These are phyloP conservation scores for Manduca sexta DNA, from an alignment of 1,140 invertebrate species.

Conservation along the genomic window DNA sequence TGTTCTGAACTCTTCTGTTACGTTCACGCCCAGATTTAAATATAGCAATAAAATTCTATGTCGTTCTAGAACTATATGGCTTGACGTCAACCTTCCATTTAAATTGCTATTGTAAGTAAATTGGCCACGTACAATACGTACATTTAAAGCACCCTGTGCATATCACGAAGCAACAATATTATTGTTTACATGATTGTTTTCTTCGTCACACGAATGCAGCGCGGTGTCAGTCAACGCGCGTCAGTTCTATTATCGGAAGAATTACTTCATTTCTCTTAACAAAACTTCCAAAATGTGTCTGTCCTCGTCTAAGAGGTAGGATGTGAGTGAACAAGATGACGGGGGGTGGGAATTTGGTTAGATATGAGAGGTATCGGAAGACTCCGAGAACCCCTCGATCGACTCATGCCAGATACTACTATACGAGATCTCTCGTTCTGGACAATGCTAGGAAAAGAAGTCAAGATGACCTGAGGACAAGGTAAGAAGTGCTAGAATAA, in stretches of 20 bases:
- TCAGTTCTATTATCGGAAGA: slow-evolving; percentile 20
- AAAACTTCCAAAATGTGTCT: slow-evolving; percentile 19
- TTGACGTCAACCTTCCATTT: too few species aligned
- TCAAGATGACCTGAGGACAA: slow-evolving; percentile 20
- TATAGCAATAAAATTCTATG: too few species aligned
- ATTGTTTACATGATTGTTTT: slow-evolving; percentile 61
- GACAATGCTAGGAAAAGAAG: slow-evolving; percentile 24
- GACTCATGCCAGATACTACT: slow-evolving; percentile 51
- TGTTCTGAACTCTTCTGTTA: too few species aligned
- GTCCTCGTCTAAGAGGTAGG: slow-evolving; percentile 22
- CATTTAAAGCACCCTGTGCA: slow-evolving; percentile 19
- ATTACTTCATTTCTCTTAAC: slow-evolving; percentile 9
- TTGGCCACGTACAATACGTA: too few species aligned
- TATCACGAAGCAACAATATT: slow-evolving; percentile 39
- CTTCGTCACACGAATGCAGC: slow-evolving; percentile 46
- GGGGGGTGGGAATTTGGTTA: slow-evolving; percentile 42
- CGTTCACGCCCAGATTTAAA: too few species aligned
- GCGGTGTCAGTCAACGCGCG: slow-evolving; percentile 26
- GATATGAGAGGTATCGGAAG: slow-evolving; percentile 41
- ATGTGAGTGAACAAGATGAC: slow-evolving; percentile 46
- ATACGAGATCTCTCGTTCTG: slow-evolving; percentile 41
- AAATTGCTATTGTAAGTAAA: too few species aligned
- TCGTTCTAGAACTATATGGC: too few species aligned
- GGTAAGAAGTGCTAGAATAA: slow-evolving; percentile 24
- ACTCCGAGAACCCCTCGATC: slow-evolving; percentile 35